Conservation (phyloP, 2,797 vertebrate genomes). For the Artibeus lituratus region DNA sequence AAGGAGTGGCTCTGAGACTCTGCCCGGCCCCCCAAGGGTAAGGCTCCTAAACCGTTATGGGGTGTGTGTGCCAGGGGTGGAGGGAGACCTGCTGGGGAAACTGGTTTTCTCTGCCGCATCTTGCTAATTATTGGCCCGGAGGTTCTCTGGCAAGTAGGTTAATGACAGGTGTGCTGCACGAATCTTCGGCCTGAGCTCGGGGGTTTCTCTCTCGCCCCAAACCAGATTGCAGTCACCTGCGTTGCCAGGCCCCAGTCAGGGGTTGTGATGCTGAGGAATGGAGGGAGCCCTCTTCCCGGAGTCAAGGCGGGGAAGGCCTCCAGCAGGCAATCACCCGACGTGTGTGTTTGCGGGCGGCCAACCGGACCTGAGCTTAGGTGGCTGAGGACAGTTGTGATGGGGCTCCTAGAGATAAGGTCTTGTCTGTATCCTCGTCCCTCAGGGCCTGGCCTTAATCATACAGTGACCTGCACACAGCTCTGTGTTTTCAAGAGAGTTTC, state of each 20-base stretch:
- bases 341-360: background rate
- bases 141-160: constrained; percentile 18
- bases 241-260: background rate
- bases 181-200: background rate
- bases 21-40: background rate
- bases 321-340: background rate
- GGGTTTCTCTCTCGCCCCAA: background rate
- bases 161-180: constrained; percentile 21
- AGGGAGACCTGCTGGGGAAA: constrained; percentile 7
- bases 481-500: background rate
- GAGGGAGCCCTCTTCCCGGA: background rate
- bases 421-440: background rate
- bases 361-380: background rate
- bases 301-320: background rate
- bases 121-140: constrained; percentile 4
- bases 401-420: background rate
- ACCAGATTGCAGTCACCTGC: background rate
- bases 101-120: constrained; percentile 25
- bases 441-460: background rate
- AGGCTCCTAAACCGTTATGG: constrained; percentile 66
- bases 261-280: background rate
- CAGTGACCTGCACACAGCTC: background rate
- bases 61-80: background rate
- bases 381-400: background rate
- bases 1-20: constrained; percentile 50